Base-by-base conservation (phyloP, 2,888 invertebrate species). In the Eupeodes luniger region DNA sequence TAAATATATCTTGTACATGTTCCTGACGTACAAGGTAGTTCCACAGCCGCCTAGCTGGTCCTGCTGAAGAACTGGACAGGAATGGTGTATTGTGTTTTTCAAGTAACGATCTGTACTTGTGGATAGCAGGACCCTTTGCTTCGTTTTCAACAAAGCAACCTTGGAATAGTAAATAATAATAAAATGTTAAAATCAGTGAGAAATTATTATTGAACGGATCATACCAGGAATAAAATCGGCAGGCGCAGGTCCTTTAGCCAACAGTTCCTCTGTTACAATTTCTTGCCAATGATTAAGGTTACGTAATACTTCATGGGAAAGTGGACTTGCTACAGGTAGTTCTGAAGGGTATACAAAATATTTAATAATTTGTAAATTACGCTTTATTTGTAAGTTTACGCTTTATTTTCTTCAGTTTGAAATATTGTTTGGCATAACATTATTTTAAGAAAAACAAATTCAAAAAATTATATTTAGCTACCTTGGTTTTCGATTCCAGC, bases 1-100 rank as follows among this genome's bases (percentile, higher is more conserved):
- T 98, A 94, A 99, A 99, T 81, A 98, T 95, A 91, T 99, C 98
- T 94, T 98, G 98, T 44, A 99, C 97, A 62, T 95, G 94, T 93
- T 99, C 98, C 93, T 99, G 99, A 66, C 97, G 95, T 3, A 99
- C 98, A 89, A 99, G 95, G 93, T 96, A 98, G 91, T 96, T 97
- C 99, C 99, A 99, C 7, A 99, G 94, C 5, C 99, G 95, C 86
- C 97, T 91, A 9, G 96, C 96, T 0, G 96, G 97, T 90, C 96
- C 97, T 0, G 97, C 95, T 59, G 96, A 96, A 81, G 95, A 95
- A 77, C 95, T 94, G 11, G 96, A 95, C 91, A 96, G 96, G 94
- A 99, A 99, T 34, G 99, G 99, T 0, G 99, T 99, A 92, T 99
- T 99, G 90, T 97, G 96, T 90, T 97, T 97, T 91, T 99, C 98